Evolutionary conservation across 1,140 invertebrate genomes (phyloP).

Genomic region (Drosophila lacertosa): DNA sequence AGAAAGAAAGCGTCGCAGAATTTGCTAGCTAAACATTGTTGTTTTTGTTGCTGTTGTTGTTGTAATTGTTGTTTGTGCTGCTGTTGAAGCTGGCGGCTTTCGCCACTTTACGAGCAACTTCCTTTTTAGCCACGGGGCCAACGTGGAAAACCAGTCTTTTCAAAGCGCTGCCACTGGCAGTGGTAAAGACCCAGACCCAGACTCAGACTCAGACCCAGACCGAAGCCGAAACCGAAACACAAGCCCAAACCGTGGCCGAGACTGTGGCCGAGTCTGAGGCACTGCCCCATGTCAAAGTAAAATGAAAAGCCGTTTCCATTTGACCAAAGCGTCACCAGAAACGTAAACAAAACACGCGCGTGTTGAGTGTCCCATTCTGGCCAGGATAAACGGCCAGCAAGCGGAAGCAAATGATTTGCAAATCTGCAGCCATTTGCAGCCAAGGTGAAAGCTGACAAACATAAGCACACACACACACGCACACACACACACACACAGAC

Average conservation of each 20-base stretch:
- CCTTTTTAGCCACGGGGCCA: constrained; percentile 69
- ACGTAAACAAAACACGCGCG: constrained; percentile 67
- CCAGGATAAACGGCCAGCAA: constrained; percentile 33
- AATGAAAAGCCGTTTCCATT: constrained; percentile 29
- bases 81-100: constrained; percentile 56
- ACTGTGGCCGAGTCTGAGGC: constrained; percentile 6
- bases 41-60: constrained; percentile 36
- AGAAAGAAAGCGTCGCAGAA: constrained; percentile 62
- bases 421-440: constrained; percentile 39
- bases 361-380: constrained; percentile 26
- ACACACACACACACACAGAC: neutral
- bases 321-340: constrained; percentile 45
- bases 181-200: constrained; percentile 17
- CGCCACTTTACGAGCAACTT: constrained; percentile 80
- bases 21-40: constrained; percentile 38
- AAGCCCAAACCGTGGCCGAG: constrained; percentile 19
- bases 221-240: constrained; percentile 20
- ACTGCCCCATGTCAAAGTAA: neutral
- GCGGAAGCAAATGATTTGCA: constrained; percentile 58
- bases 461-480: neutral
- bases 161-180: constrained; percentile 13
- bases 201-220: constrained; percentile 25
- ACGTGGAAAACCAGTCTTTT: constrained; percentile 62
- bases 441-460: constrained; percentile 49
- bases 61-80: constrained; percentile 29